These are phyloP conservation scores for Chydorus sphaericus DNA, from an alignment of 2,888 invertebrate species.

Conservation along the genomic window DNA sequence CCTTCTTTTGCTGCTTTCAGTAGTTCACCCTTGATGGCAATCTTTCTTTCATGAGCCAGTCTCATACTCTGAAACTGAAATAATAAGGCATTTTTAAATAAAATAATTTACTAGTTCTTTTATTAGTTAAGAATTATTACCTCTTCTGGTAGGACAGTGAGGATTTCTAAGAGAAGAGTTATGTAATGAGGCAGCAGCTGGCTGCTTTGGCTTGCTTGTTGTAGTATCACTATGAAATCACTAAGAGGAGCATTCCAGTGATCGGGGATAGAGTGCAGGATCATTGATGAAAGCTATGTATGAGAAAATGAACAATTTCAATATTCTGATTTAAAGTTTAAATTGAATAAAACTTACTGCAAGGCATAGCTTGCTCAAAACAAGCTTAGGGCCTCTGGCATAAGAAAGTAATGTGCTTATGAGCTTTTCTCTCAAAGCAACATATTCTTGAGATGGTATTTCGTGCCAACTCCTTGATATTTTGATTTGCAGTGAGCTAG, in stretches of 20 bases:
- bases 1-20: conserved; percentile 10
- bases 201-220: conserved; percentile 37
- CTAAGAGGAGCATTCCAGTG: conserved; percentile 52
- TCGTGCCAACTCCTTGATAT: conserved; percentile 76
- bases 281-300: conserved; percentile 27
- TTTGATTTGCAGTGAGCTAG: conserved; percentile 76
- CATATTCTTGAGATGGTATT: conserved; percentile 63
- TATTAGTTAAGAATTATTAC: conserved; percentile 35
- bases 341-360: conserved; percentile 44
- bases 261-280: conserved; percentile 49
- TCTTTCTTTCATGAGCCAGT: conserved; percentile 4
- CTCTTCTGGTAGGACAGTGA: conserved; percentile 78
- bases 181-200: conserved; percentile 43
- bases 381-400: conserved; percentile 66
- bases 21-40: conserved; percentile 5
- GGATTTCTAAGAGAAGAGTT: conserved; percentile 61
- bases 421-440: conserved; percentile 57
- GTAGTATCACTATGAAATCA: conserved; percentile 52
- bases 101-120: not conserved
- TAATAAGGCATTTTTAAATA: conserved; percentile 32
- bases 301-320: not conserved
- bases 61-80: conserved; percentile 22
- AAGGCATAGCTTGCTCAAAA: conserved; percentile 71
- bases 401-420: conserved; percentile 60
- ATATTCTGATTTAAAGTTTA: not conserved